These are phyloP conservation scores for Tragelaphus strepsiceros DNA, from an alignment of 2,113 vertebrate genomes.

Conservation along the genomic window DNA sequence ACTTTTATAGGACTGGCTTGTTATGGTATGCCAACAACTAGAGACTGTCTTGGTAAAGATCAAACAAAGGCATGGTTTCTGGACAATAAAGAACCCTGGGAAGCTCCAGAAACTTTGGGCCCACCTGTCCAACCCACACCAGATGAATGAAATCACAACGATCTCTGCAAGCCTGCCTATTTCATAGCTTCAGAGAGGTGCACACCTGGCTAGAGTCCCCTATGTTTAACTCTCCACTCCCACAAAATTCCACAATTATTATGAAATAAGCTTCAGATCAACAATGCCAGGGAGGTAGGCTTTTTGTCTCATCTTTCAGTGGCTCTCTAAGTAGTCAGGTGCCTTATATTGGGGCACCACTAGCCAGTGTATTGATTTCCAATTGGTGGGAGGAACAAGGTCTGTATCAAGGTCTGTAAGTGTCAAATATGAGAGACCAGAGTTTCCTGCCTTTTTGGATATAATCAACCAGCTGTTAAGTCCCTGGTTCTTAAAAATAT, in stretches of 20 bases:
- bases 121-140: not conserved
- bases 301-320: not conserved
- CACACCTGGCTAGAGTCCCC: not conserved
- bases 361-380: not conserved
- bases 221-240: not conserved
- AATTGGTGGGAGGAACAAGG: not conserved
- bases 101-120: not conserved
- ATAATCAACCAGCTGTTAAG: slow-evolving; percentile 20
- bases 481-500: slow-evolving; percentile 3
- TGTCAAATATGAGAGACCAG: not conserved
- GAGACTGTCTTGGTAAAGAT: not conserved
- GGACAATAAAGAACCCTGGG: not conserved
- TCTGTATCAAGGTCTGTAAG: not conserved
- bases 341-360: not conserved
- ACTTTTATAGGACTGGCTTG: not conserved
- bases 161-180: not conserved
- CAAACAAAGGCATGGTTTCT: not conserved
- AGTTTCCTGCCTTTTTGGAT: not conserved
- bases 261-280: not conserved
- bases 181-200: not conserved
- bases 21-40: not conserved
- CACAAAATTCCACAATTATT: not conserved
- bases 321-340: not conserved
- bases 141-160: not conserved
- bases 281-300: not conserved